Percentiles rank a stretch among this genome's conserved stretches.
These are phyloP conservation scores for Heteropelma amictum DNA, from an alignment of 2,888 invertebrate species.

Conservation along the genomic window DNA sequence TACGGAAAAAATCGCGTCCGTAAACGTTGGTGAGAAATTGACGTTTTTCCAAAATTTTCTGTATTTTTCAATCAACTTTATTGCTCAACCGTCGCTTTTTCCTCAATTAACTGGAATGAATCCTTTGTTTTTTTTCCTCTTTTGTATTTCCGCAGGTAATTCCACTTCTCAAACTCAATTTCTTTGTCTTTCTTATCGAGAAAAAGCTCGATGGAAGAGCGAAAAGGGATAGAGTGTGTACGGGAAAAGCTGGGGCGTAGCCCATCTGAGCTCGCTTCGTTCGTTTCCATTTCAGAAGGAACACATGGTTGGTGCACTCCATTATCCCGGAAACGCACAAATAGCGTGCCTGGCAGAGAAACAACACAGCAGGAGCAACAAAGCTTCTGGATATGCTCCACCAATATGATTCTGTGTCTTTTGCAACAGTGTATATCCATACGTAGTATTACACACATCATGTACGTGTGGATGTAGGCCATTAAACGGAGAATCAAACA, in stretches of 20 bases:
- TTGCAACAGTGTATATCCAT: too few relatives aligned
- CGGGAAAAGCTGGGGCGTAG: constrained; percentile 23
- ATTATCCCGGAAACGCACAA: constrained; percentile 39
- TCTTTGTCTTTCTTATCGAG: background rate
- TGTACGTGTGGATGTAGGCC: too few relatives aligned
- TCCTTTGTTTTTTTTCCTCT: too few relatives aligned
- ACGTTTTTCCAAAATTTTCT: too few relatives aligned
- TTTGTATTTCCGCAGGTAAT: too few relatives aligned
- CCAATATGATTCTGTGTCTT: background rate
- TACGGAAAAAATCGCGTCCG: too few relatives aligned
- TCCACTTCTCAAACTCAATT: background rate
- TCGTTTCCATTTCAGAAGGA: constrained; percentile 28
- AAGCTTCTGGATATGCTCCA: constrained; percentile 18
- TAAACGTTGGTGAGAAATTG: too few relatives aligned
- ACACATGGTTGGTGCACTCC: constrained; percentile 36
- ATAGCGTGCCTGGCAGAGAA: background rate
- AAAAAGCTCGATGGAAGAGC: background rate
- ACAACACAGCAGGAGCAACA: constrained; percentile 9
- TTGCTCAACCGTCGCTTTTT: too few relatives aligned
- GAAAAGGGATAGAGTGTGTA: background rate
- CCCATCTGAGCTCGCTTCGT: constrained; percentile 35
- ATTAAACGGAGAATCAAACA: too few relatives aligned
- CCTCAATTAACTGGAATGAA: too few relatives aligned
- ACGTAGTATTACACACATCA: too few relatives aligned
- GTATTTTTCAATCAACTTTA: too few relatives aligned